Evolutionary conservation across 2,888 invertebrate genomes (phyloP).

Genomic region (Perizoma affinitatum): DNA sequence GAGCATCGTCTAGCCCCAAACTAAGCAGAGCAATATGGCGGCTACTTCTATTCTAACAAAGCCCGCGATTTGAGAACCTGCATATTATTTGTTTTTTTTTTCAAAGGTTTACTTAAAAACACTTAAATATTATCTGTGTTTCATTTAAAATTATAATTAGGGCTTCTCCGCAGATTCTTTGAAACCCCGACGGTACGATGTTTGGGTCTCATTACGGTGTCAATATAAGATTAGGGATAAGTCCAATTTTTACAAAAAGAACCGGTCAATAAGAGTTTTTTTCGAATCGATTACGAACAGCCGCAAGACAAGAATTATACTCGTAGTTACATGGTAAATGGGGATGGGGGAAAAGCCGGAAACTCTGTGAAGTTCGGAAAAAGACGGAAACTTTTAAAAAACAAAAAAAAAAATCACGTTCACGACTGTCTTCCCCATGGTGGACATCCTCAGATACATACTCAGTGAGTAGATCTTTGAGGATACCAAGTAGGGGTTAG

Average conservation of each 20-base stretch:
- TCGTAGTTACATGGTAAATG: conserved; percentile 1
- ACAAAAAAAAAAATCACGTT: no score
- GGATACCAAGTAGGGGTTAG: no score
- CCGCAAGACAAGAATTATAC: conserved; percentile 42
- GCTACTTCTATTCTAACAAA: no score
- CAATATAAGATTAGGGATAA: conserved; percentile 83
- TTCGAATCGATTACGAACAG: conserved; percentile 38
- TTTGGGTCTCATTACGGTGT: conserved; percentile 81
- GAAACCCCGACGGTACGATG: conserved; percentile 66
- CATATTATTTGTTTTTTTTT: no score
- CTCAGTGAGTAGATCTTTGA: no score
- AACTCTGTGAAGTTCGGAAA: not conserved
- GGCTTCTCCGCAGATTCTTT: conserved; percentile 49
- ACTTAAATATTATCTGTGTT: no score
- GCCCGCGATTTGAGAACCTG: no score
- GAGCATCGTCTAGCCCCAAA: no score
- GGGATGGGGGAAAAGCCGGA: conserved; percentile 11
- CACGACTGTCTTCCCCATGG: no score
- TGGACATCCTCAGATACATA: no score
- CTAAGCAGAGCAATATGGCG: no score
- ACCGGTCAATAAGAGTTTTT: conserved; percentile 38
- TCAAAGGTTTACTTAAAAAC: no score
- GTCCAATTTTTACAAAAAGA: conserved; percentile 71
- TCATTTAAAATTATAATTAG: conserved; percentile 4
- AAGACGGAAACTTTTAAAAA: conserved; percentile 5